phyloP scores from a whole-genome alignment of 2,797 vertebrate species.

The Apogon hyalosoma region DNA sequence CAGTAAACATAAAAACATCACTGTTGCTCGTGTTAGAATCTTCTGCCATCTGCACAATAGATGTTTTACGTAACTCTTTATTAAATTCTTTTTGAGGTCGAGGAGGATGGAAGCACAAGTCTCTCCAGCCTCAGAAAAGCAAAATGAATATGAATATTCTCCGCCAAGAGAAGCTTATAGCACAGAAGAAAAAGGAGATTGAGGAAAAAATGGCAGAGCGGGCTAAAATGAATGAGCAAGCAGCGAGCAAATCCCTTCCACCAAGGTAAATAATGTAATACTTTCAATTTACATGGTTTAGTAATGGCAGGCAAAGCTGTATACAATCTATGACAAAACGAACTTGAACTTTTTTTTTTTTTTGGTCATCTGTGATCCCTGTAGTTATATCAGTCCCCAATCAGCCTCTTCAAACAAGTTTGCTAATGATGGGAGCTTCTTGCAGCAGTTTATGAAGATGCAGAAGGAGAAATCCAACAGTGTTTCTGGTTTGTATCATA shows the following conservation, averaged over 20 bases:
- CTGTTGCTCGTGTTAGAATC: background rate
- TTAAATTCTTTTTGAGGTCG: slow-evolving; percentile 80
- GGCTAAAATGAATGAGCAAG: slow-evolving; percentile 81
- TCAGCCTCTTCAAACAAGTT: slow-evolving; percentile 91
- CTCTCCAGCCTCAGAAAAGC: slow-evolving; percentile 84
- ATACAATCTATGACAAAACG: background rate
- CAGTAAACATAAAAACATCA: background rate
- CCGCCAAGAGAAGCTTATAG: slow-evolving; percentile 95
- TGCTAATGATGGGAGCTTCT: slow-evolving; percentile 96
- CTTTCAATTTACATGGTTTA: background rate
- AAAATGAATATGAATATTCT: slow-evolving; percentile 93
- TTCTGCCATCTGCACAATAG: background rate
- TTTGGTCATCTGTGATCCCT: slow-evolving; percentile 29
- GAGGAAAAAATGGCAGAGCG: slow-evolving; percentile 93
- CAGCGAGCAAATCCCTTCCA: slow-evolving; percentile 78
- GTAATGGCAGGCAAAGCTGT: background rate
- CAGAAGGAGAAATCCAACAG: slow-evolving; percentile 89
- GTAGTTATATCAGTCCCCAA: slow-evolving; percentile 75
- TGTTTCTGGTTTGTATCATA: slow-evolving; percentile 68
- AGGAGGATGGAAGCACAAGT: slow-evolving; percentile 88
- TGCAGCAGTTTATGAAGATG: slow-evolving; percentile 97
- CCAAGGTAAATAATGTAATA: slow-evolving; percentile 72
- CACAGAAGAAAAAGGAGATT: slow-evolving; percentile 95
- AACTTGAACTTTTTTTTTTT: background rate
- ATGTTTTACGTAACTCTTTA: background rate